phyloP scores from a whole-genome alignment of 2,113 vertebrate species.

The Cebus imitator region DNA sequence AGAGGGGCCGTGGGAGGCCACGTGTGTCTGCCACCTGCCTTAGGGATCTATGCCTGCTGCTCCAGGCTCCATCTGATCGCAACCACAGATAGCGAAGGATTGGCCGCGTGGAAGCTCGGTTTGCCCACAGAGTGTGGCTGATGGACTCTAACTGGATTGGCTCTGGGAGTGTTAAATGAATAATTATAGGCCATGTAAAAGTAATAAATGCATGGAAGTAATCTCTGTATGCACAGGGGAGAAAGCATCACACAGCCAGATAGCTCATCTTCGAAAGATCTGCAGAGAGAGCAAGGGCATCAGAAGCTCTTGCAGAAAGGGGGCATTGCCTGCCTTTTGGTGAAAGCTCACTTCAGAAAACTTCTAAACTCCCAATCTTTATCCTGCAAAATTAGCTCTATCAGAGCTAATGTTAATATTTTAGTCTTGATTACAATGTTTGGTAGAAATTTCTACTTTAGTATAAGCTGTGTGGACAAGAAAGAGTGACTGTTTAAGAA shows the following conservation, averaged over 20 bases:
- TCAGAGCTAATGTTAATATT: conserved; percentile 53
- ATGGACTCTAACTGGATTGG: background rate
- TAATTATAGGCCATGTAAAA: background rate
- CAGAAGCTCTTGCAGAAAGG: background rate
- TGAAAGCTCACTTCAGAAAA: background rate
- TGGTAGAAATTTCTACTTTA: background rate
- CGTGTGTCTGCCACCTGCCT: fast-evolving
- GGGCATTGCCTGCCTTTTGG: background rate
- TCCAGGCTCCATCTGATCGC: fast-evolving
- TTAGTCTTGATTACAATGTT: conserved; percentile 50
- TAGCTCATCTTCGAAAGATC: background rate
- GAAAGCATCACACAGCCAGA: background rate
- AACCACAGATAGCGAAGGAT: too few relatives aligned
- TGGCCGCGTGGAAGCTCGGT: fast-evolving
- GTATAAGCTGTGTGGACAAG: background rate
- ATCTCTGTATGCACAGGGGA: background rate
- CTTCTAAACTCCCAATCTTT: background rate
- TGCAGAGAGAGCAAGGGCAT: background rate
- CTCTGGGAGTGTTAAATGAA: background rate
- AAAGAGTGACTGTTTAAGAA: background rate
- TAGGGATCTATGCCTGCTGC: fast-evolving
- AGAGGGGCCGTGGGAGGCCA: fast-evolving
- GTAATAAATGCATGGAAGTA: background rate
- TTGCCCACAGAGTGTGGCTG: background rate
- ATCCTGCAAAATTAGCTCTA: background rate